Evolutionary conservation across 2,797 vertebrate species (phyloP), one percentile per base, ranked within the genome.

Genomic region (Limosa lapponica): DNA sequence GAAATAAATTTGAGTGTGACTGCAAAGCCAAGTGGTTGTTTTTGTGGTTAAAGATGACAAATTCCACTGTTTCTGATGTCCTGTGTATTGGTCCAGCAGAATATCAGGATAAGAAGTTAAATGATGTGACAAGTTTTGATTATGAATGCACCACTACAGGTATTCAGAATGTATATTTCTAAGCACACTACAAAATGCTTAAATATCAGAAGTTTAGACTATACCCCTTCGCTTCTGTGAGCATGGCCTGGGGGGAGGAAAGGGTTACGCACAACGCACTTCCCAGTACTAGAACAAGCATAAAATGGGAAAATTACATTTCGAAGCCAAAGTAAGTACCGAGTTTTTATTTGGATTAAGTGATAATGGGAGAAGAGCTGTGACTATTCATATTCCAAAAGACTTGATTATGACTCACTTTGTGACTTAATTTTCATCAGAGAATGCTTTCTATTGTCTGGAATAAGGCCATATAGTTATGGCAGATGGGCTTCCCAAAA

Each of bases 11-110:
- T 95, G 99, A 99, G 96, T 99, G 99, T 89, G 99, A 99, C 98
- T 99, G 99, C 97, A 99, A 99, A 93, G 98, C 99, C 90, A 99
- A 99, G 97, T 99, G 99, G 99, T 96, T 99, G 97, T 99, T 99
- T 98, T 98, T 96, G 91, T 99, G 99, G 99, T 96, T 99, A 97
- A 99, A 99, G 98, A 99, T 98, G 98, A 99, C 99, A 92, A 99
- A 99, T 82, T 99, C 99, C 96, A 99, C 99, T 22, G 99, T 99
- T 95, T 99, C 99, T 6, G 99, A 99, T 96, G 99, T 99, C 89
- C 93, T 99, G 82, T 99, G 99, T 95, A 97, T 98, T 13, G 99
- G 99, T 37, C 99, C 99, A 3, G 98, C 99, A 86, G 99, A 99
- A 94, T 99, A 99, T 98, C 99, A 99, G 98, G 99, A 99, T 97